These are phyloP conservation scores for Propithecus deckenii DNA, from an alignment of 2,797 vertebrate genomes.

Conservation along the genomic window DNA sequence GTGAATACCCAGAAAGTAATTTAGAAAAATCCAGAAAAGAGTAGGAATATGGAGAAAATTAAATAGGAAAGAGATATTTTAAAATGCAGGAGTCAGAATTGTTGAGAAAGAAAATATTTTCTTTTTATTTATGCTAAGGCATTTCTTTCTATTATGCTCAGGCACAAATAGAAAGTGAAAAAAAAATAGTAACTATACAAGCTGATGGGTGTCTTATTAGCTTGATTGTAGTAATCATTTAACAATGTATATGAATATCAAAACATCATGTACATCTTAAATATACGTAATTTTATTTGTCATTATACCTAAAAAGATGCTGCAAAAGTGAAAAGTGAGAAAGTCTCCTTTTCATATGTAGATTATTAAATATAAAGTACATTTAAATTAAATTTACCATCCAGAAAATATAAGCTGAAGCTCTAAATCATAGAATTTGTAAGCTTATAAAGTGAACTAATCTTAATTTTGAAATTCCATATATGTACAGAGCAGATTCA, in stretches of 20 bases:
- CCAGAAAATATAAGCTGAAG: neutral
- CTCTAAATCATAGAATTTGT: neutral
- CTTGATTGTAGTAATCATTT: neutral
- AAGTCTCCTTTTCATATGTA: neutral
- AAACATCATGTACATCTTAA: neutral
- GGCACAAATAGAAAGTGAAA: neutral
- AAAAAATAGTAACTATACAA: neutral
- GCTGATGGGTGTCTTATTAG: neutral
- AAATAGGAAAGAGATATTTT: neutral
- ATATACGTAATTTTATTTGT: neutral
- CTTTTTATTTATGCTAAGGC: neutral
- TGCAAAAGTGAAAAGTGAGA: neutral
- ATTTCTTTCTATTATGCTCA: neutral
- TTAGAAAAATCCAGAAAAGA: neutral
- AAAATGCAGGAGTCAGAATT: neutral
- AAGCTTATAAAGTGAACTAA: neutral
- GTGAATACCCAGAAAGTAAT: neutral
- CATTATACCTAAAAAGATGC: neutral
- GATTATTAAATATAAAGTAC: neutral
- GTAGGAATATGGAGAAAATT: neutral
- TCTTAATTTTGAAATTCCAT: neutral
- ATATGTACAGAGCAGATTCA: neutral
- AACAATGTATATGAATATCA: neutral
- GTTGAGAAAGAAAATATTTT: neutral
- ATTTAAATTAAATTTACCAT: neutral